These are phyloP conservation scores for Kradibia gibbosae DNA, from an alignment of 1,140 invertebrate genomes.

Conservation along the genomic window DNA sequence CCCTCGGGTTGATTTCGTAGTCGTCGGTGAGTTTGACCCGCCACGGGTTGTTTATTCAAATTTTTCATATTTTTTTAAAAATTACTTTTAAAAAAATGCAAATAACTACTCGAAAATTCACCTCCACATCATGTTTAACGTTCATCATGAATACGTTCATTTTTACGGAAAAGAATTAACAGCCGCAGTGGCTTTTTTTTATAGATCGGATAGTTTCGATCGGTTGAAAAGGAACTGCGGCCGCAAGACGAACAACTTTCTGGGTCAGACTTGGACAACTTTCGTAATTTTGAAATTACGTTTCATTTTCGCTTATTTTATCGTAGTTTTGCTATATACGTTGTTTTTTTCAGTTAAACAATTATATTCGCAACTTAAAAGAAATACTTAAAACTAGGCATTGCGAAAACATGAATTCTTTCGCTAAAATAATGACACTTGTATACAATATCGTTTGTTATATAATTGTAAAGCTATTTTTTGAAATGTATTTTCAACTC, in stretches of 20 bases:
- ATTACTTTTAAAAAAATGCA: constrained; percentile 38
- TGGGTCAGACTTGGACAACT: constrained; percentile 31
- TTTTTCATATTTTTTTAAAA: constrained; percentile 57
- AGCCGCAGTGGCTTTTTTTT: constrained; percentile 35
- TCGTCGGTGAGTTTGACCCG: constrained; percentile 71
- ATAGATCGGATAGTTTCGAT: constrained; percentile 35
- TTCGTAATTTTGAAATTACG: constrained; percentile 34
- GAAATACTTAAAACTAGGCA: neutral
- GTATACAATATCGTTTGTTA: too few species aligned
- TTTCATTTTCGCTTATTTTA: constrained; percentile 27
- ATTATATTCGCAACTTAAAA: neutral
- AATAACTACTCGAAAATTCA: constrained; percentile 41
- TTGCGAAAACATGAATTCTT: too few species aligned
- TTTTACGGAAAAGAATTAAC: constrained; percentile 14
- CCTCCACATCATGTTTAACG: constrained; percentile 42
- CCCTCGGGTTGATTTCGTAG: constrained; percentile 71
- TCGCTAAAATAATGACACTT: too few species aligned
- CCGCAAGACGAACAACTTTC: constrained; percentile 36
- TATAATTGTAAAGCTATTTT: too few species aligned
- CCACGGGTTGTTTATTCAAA: constrained; percentile 67
- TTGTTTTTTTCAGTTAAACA: neutral
- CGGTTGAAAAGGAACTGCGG: constrained; percentile 27
- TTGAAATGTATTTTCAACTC: too few species aligned
- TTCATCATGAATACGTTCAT: constrained; percentile 38
- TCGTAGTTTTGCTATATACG: neutral